Evolutionary conservation across 2,797 vertebrate species (phyloP), one percentile per base, ranked within the genome.

Genomic region (Agapornis canus): DNA sequence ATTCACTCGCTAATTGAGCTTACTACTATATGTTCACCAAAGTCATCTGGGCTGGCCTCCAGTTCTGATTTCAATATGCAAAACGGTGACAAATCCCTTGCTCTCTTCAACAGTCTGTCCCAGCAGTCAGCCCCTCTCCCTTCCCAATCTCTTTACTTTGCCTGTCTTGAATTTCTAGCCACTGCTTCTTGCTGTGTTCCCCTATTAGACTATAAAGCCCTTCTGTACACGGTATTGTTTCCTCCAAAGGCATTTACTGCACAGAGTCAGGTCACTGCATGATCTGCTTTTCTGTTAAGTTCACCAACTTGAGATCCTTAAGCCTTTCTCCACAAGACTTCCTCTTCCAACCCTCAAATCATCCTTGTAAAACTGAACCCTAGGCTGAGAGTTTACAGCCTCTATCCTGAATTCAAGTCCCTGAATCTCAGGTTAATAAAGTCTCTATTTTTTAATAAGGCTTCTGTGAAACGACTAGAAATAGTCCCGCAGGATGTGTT

Each of bases 341-440:
- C 91, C 86, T 88, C 90, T 83, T 71, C 85, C 85, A 91, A 4
- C 56, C 80, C 77, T 90, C 87, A 86, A 95, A 95, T 94, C 40
- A 19, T 91, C 83, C 87, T 94, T 90, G 90, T 96, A 94, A 97
- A 97, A 92, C 88, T 15, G 39, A 94, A 79, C 87, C 82, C 64
- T 64, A 43, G 92, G 82, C 80, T 49, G 85, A 80, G 70, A 86
- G 73, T 96, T 97, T 96, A 96, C 85, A 88, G 86, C 77, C 80
- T 90, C 77, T 82, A 83, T 89, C 95, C 70, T 52, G 77, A 94
- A 93, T 95, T 82, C 5, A 66, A 89, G 87, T 91, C 94, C 92
- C 92, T 26, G 73, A 91, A 95, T 94, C 94, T 97, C 95, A 94
- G 89, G 87, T 96, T 97, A 97, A 97, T 96, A 96, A 96, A 95